Percentiles rank a stretch among this genome's conserved stretches.
phyloP scores from a whole-genome alignment of 2,113 vertebrate species.

The Hydrolagus affinis region DNA sequence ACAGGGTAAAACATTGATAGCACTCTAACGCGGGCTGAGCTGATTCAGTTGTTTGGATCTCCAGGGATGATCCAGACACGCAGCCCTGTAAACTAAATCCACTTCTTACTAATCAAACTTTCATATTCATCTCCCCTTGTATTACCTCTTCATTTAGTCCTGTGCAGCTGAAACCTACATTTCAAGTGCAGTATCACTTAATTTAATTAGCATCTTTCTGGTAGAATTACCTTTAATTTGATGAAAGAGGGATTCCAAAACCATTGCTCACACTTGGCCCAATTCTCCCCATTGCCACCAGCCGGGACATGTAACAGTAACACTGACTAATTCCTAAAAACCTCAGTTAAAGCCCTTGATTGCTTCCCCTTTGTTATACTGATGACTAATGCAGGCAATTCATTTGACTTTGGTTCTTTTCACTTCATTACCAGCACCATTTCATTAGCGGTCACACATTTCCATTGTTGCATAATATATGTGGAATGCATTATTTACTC shows the following conservation, averaged over 20 bases:
- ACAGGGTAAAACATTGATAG: no score
- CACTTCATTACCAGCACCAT: conserved; percentile 9
- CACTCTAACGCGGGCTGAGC: no score
- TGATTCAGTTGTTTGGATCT: no score
- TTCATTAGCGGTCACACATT: not conserved
- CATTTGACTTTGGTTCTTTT: conserved; percentile 11
- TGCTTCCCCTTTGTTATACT: not conserved
- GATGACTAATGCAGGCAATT: not conserved
- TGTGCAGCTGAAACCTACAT: conserved; percentile 1
- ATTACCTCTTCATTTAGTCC: not conserved
- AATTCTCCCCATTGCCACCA: not conserved
- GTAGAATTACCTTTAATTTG: conserved; percentile 28
- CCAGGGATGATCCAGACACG: no score
- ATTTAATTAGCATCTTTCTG: conserved; percentile 21
- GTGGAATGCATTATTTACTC: conserved; percentile 24
- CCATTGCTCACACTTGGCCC: not conserved
- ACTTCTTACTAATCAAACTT: not conserved
- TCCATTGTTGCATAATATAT: conserved; percentile 28
- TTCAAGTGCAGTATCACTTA: conserved; percentile 17
- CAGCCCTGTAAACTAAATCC: not conserved
- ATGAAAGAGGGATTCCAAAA: conserved; percentile 22
- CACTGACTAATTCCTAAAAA: not conserved
- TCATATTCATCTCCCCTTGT: not conserved
- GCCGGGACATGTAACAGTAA: no score
- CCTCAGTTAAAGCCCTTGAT: not conserved